These are phyloP conservation scores for Homalodisca vitripennis DNA, from an alignment of 1,140 invertebrate genomes.

Conservation along the genomic window DNA sequence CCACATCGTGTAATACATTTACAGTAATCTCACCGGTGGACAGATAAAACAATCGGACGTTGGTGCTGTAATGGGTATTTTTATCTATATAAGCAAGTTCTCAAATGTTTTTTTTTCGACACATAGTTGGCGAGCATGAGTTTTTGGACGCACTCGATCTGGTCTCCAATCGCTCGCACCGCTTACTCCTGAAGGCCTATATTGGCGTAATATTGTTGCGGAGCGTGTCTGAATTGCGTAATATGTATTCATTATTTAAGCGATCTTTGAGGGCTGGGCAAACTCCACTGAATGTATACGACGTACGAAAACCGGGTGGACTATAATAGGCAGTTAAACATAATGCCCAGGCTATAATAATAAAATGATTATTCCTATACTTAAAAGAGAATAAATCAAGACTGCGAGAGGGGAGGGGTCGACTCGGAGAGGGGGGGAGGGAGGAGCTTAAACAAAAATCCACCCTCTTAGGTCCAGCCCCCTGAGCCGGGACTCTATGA, in stretches of 20 bases:
- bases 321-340: slow-evolving; percentile 3
- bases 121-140: no score
- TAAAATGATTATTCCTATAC: slow-evolving; percentile 26
- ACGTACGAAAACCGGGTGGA: not conserved
- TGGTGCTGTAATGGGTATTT: no score
- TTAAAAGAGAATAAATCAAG: slow-evolving; percentile 27
- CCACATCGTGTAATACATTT: no score
- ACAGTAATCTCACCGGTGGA: no score
- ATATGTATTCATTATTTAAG: slow-evolving; percentile 3
- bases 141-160: no score
- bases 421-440: not conserved
- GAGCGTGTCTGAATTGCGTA: no score
- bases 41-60: no score
- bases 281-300: slow-evolving; percentile 8
- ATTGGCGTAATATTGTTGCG: no score
- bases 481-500: slow-evolving; percentile 2
- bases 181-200: no score
- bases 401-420: not conserved
- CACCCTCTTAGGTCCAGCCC: slow-evolving; percentile 3
- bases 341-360: slow-evolving; percentile 2
- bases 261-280: not conserved
- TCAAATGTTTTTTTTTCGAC: no score
- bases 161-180: no score
- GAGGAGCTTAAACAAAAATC: slow-evolving; percentile 6
- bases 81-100: no score